Evolutionary conservation across 2,113 vertebrate genomes (phyloP).

Genomic region (Hippocampus barbouri): DNA sequence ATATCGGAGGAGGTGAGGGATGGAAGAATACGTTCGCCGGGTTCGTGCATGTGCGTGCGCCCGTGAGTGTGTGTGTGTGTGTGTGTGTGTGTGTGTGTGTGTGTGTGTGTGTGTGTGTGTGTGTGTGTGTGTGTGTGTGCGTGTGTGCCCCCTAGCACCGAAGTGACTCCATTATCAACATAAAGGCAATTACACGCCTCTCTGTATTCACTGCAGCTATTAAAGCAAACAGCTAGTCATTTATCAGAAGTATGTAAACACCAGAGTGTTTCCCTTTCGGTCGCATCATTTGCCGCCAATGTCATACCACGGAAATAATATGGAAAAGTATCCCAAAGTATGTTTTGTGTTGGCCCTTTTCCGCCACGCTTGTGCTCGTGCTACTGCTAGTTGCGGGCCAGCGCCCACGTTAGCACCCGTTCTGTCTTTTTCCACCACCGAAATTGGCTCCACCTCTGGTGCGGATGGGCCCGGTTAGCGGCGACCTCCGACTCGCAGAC

Average conservation of each 20-base stretch:
- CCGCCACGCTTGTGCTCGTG: no score
- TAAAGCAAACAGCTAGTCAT: conserved; percentile 63
- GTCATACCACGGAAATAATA: conserved; percentile 21
- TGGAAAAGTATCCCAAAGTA: conserved; percentile 23
- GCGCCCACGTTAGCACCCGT: no score
- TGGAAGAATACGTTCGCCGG: conserved; percentile 30
- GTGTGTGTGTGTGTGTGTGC: no score
- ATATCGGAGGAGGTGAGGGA: conserved; percentile 53
- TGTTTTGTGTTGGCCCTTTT: not conserved
- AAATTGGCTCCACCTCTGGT: no score
- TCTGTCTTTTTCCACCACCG: no score
- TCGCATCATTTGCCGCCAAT: conserved; percentile 19
- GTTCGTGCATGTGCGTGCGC: conserved; percentile 7
- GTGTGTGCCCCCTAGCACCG: conserved; percentile 28
- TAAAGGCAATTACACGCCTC: conserved; percentile 75
- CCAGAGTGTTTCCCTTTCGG: conserved; percentile 15
- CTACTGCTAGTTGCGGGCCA: no score
- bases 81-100: not conserved
- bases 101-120: no score
- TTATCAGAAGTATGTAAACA: conserved; percentile 57
- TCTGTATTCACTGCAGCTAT: conserved; percentile 68
- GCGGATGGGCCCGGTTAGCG: no score
- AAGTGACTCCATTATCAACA: conserved; percentile 70
- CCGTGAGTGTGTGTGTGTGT: not conserved
- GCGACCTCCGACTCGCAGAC: no score